A percentile compares a stretch with the other conserved stretches of the same genome.
These are phyloP conservation scores for Dallia pectoralis DNA, from an alignment of 2,797 vertebrate species.

Conservation along the genomic window DNA sequence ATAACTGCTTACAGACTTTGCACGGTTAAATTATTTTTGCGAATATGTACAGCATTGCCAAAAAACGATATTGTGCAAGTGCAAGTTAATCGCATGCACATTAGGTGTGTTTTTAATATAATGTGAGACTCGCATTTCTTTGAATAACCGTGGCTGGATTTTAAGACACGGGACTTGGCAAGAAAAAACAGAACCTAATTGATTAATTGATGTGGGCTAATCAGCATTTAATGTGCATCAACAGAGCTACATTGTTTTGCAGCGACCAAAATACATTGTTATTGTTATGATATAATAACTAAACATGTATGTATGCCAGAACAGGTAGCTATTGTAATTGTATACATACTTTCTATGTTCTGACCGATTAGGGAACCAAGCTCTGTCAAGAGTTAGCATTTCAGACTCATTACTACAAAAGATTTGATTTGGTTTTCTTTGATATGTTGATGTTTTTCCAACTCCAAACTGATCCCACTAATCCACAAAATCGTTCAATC, in stretches of 20 bases:
- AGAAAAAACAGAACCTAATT: constrained; percentile 60
- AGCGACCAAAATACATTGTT: constrained; percentile 8
- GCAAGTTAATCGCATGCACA: constrained; percentile 49
- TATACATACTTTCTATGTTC: constrained; percentile 53
- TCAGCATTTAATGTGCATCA: constrained; percentile 36
- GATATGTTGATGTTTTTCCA: too few relatives aligned
- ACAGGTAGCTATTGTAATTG: constrained; percentile 55
- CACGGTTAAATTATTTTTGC: constrained; percentile 32
- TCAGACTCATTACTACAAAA: too few relatives aligned
- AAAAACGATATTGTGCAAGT: constrained; percentile 42
- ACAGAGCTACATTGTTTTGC: constrained; percentile 1
- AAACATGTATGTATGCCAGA: not conserved
- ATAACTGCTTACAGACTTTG: constrained; percentile 37
- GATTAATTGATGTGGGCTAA: constrained; percentile 53
- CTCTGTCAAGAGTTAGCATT: not conserved
- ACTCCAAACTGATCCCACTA: too few relatives aligned
- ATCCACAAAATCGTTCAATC: too few relatives aligned
- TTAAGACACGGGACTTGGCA: constrained; percentile 56
- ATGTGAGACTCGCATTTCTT: constrained; percentile 48
- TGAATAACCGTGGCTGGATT: constrained; percentile 57
- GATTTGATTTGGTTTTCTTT: too few relatives aligned
- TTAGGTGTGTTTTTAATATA: constrained; percentile 54
- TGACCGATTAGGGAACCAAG: constrained; percentile 42
- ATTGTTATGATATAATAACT: constrained; percentile 25
- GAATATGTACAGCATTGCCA: constrained; percentile 38